Percentiles rank a stretch among this genome's conserved stretches.
These are phyloP conservation scores for Prionace glauca DNA, from an alignment of 2,797 vertebrate genomes.

Conservation along the genomic window DNA sequence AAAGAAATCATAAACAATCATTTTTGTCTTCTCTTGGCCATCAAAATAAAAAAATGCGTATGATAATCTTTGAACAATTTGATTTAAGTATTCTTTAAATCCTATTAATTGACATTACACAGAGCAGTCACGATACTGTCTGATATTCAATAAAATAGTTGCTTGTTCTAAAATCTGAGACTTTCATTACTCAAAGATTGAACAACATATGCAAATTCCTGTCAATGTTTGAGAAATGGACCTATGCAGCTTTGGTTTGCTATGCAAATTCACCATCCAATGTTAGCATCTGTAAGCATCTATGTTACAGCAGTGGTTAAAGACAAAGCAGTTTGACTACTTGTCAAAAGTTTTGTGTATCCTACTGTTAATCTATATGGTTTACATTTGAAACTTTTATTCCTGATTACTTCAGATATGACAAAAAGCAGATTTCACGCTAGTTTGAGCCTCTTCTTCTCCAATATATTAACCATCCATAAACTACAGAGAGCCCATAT, in stretches of 20 bases:
- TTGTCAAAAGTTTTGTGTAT: not conserved
- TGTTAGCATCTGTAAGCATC: not conserved
- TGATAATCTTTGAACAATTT: not conserved
- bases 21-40: not conserved
- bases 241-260: not conserved
- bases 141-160: not conserved
- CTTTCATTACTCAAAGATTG: not conserved
- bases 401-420: not conserved
- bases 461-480: not conserved
- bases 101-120: not conserved
- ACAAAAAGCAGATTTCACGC: not conserved
- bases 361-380: not conserved
- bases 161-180: not conserved
- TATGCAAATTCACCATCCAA: not conserved
- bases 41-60: not conserved
- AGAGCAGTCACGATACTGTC: no score
- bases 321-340: not conserved
- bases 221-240: not conserved
- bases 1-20: not conserved
- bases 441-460: not conserved
- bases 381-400: not conserved
- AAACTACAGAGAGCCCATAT: not conserved
- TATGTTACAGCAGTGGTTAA: not conserved
- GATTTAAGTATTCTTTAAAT: not conserved
- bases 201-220: not conserved